Evolutionary conservation across 53 echinoderm and acorn worm species (phyloP).

Genomic region (Arbacia lixula): DNA sequence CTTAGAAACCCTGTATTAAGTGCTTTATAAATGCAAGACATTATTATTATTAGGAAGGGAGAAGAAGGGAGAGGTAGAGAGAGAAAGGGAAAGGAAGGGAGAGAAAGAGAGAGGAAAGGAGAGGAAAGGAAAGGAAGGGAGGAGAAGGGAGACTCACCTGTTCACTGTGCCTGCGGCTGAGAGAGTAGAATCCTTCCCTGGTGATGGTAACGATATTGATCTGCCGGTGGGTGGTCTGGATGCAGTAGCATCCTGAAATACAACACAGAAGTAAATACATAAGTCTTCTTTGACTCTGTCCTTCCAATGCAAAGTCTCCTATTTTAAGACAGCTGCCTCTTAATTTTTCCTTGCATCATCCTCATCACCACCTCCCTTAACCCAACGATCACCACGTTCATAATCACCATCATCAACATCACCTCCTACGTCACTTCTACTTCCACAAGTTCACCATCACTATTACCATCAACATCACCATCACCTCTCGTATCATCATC

Average conservation of each 20-base stretch:
- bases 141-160: conserved; percentile 23
- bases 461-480: not conserved
- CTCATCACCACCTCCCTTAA: not conserved
- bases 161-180: conserved; percentile 2
- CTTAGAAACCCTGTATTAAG: no score
- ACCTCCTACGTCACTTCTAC: not conserved
- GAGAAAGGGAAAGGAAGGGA: no score
- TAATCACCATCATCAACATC: not conserved
- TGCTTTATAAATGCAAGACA: no score
- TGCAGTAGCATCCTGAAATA: not conserved
- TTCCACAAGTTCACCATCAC: not conserved
- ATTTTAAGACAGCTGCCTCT: not conserved
- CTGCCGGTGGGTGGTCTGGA: conserved; percentile 35
- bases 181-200: not conserved
- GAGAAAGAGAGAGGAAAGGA: no score
- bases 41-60: no score
- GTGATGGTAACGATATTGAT: conserved; percentile 35
- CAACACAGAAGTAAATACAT: not conserved
- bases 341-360: not conserved
- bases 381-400: not conserved
- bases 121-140: no score
- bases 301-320: not conserved
- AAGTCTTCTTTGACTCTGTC: not conserved
- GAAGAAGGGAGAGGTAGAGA: no score
- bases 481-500: not conserved